Evolutionary conservation across 2,113 vertebrate species (phyloP).

Genomic region (Pedetes capensis): DNA sequence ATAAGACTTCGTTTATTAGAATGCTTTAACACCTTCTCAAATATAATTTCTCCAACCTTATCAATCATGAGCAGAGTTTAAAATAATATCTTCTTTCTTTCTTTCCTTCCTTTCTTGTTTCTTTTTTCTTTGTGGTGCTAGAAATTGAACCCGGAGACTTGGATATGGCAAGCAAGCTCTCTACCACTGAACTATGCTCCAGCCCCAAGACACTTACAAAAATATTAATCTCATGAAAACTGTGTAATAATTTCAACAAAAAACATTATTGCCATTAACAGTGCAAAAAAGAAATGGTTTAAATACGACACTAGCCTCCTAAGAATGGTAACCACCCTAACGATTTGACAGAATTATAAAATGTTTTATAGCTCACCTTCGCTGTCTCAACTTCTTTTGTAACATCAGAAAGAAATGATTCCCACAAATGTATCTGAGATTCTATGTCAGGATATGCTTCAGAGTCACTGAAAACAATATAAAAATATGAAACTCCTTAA

Average conservation of each 20-base stretch:
- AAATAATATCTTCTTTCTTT: background rate
- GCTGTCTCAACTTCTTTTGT: constrained; percentile 75
- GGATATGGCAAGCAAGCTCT: background rate
- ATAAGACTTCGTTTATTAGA: background rate
- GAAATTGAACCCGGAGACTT: background rate
- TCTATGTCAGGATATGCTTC: constrained; percentile 47
- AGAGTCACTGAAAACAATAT: constrained; percentile 60
- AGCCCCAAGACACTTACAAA: background rate
- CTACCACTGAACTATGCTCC: background rate
- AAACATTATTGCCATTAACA: background rate
- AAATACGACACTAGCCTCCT: background rate
- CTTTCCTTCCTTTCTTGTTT: background rate
- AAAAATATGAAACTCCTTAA: constrained; percentile 21
- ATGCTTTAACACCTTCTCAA: background rate
- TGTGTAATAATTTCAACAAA: background rate
- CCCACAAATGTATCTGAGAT: constrained; percentile 75
- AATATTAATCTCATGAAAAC: constrained; percentile 18
- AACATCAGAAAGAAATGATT: constrained; percentile 75
- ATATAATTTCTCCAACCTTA: background rate
- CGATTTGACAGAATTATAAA: background rate
- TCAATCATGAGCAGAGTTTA: background rate
- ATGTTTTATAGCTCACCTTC: constrained; percentile 74
- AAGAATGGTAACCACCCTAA: background rate
- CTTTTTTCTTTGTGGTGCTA: background rate
- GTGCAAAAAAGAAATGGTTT: background rate